Evolutionary conservation across 2,797 vertebrate genomes (phyloP), one percentile per base, ranked within the genome.

Genomic region (Amazona ochrocephala): DNA sequence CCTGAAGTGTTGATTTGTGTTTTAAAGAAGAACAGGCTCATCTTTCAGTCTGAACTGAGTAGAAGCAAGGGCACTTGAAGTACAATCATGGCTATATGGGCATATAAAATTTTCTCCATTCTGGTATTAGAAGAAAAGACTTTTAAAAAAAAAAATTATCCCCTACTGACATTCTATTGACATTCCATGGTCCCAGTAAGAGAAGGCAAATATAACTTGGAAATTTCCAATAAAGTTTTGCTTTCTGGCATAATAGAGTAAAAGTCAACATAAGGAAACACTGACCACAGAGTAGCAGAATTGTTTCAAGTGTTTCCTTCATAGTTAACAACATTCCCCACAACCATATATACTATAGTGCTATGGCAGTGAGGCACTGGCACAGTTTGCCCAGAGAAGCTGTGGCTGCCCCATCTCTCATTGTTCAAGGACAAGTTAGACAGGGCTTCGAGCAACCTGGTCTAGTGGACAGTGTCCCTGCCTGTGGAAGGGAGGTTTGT

Each of bases 61-160:
- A 26, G 77, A 71, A 79, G 21, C 44, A 90, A 83, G 32, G 48
- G 21, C 65, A 89, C 11, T 27, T 82, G 21, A 93, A 84, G 67
- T 1, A 89, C 15, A 70, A 4, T 42, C 50, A 53, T 1, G 20
- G 42, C 16, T 62, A 51, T 27, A 73, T 0, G 10, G 10, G 26
- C 37, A 58, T 30, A 41, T 5, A 51, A 74, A 26, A 12, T 53
- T 24, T 60, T 79, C 32, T 70, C 47, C 41, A 24, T 24, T 66
- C 70, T 64, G 18, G 8, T 16, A 86, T 54, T 51, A 51, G 5
- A 66, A 45, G 19, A 73, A 84, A 73, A 92, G 0, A 42, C 9
- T 15, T 58, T 2, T 1, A 3, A 5, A 29, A 65, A 48, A 53
- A 1, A 73, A n/a, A 70, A 42, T 22, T 22, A 39, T 54, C 19